These are phyloP conservation scores for Vanessa atalanta DNA, from an alignment of 1,140 invertebrate species.

Conservation along the genomic window DNA sequence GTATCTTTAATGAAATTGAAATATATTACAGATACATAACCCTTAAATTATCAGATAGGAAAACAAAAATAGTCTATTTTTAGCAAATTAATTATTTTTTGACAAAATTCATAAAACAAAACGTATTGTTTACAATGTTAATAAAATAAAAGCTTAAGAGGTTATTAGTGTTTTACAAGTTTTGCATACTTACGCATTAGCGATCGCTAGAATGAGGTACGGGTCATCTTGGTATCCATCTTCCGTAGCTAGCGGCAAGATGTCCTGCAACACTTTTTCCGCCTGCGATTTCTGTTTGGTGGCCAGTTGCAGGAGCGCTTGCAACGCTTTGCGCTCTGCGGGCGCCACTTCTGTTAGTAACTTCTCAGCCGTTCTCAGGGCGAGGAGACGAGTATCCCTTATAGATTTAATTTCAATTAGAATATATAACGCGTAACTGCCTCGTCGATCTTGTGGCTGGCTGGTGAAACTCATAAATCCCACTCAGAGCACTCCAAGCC, in stretches of 20 bases:
- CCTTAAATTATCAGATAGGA: too few relatives aligned
- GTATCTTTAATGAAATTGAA: slow-evolving; percentile 70
- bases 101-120: too few relatives aligned
- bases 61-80: too few relatives aligned
- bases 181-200: slow-evolving; percentile 83
- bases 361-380: slow-evolving; percentile 90
- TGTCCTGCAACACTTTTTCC: slow-evolving; percentile 91
- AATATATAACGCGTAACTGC: too few relatives aligned
- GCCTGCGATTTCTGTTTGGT: slow-evolving; percentile 92
- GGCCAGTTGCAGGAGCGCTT: slow-evolving; percentile 92
- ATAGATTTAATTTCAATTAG: neutral
- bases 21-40: neutral
- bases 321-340: slow-evolving; percentile 86
- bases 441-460: too few relatives aligned
- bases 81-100: too few relatives aligned
- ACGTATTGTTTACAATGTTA: neutral
- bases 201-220: slow-evolving; percentile 93
- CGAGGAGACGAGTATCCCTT: slow-evolving; percentile 88
- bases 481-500: too few relatives aligned
- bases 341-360: slow-evolving; percentile 88
- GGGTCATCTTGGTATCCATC: slow-evolving; percentile 88
- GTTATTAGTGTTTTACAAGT: too few relatives aligned
- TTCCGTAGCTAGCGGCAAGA: slow-evolving; percentile 87
- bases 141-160: neutral
- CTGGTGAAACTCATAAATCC: too few relatives aligned